A percentile compares a stretch with the other conserved stretches of the same genome.
These are phyloP conservation scores for Epirrhoe tristata DNA, from an alignment of 2,888 invertebrate species.

Conservation along the genomic window DNA sequence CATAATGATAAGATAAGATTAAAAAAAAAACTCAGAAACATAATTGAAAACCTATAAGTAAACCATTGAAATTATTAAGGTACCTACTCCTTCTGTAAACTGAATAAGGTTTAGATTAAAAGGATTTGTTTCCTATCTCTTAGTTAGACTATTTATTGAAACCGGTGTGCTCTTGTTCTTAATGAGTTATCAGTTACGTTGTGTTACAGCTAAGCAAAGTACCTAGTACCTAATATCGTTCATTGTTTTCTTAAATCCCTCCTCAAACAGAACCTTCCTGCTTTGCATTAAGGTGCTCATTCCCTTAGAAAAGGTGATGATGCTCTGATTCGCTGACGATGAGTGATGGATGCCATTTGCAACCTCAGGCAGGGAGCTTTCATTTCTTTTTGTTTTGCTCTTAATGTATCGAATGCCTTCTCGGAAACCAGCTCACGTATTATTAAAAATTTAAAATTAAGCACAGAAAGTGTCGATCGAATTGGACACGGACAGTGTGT, in stretches of 20 bases:
- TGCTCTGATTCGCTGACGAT: conserved; percentile 12
- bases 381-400: conserved; percentile 10
- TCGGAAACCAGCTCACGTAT: not conserved
- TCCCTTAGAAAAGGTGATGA: not conserved
- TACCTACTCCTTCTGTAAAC: too few species aligned
- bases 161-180: too few species aligned
- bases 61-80: too few species aligned
- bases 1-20: too few species aligned
- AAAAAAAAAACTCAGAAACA: too few species aligned
- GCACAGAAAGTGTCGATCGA: too few species aligned
- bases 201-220: too few species aligned
- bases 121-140: too few species aligned
- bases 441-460: too few species aligned
- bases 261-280: not conserved
- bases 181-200: not conserved
- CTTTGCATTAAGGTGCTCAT: not conserved
- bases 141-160: not conserved
- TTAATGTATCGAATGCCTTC: not conserved
- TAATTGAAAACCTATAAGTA: too few species aligned
- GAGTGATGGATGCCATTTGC: conserved; percentile 10
- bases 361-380: conserved; percentile 5
- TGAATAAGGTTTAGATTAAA: too few species aligned
- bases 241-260: not conserved
- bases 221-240: conserved; percentile 5
- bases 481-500: too few species aligned